Evolutionary conservation across 1,140 invertebrate species (phyloP).

Genomic region (Drosophila kepulauana): DNA sequence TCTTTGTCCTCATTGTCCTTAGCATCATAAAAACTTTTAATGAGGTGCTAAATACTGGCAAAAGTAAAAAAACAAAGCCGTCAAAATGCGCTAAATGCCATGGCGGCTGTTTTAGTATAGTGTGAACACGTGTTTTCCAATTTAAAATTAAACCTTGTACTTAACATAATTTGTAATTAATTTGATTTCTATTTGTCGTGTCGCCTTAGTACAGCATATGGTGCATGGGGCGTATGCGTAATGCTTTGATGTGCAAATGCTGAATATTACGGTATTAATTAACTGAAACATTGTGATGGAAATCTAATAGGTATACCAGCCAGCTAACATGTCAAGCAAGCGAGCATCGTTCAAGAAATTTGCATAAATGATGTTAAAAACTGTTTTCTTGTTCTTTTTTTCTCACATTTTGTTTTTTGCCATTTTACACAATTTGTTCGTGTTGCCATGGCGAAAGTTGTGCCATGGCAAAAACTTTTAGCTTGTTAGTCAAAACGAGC

Average conservation of each 20-base stretch:
- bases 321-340: conserved; percentile 18
- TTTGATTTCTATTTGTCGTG: conserved; percentile 29
- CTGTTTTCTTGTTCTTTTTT: conserved; percentile 33
- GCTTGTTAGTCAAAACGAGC: conserved; percentile 43
- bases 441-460: conserved; percentile 34
- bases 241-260: conserved; percentile 66
- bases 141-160: conserved; percentile 58
- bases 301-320: conserved; percentile 37
- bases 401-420: neutral
- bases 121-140: conserved; percentile 35
- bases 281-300: conserved; percentile 23
- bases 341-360: conserved; percentile 33
- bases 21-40: conserved; percentile 61
- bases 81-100: conserved; percentile 22
- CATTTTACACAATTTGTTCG: conserved; percentile 19
- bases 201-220: neutral
- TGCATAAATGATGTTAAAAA: conserved; percentile 60
- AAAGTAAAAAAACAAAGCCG: conserved; percentile 41
- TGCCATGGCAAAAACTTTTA: conserved; percentile 40
- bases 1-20: conserved; percentile 7
- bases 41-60: conserved; percentile 55
- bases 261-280: conserved; percentile 36
- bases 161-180: conserved; percentile 60
- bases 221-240: conserved; percentile 11
- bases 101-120: neutral